Evolutionary conservation across 2,797 vertebrate genomes (phyloP), one percentile per base, ranked within the genome.

Genomic region (Melanotaenia pygmaea): DNA sequence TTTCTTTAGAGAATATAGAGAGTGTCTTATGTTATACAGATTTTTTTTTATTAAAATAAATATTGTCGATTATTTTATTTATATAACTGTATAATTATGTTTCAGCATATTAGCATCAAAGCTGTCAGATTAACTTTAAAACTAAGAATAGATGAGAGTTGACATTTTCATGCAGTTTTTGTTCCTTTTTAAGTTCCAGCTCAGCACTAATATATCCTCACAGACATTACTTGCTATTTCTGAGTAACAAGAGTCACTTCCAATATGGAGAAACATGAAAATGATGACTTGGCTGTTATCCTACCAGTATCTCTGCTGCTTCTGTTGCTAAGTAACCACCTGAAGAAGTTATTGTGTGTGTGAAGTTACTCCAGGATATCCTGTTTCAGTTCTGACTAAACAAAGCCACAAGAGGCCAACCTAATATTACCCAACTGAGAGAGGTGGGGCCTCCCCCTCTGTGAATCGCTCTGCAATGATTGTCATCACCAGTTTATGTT

Each of bases 361-460:
- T 83, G 84, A 82, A 84, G 90, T 92, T 85, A 81, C 80, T 92
- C 90, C 91, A 95, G 94, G 93, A 94, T 94, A 94, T 94, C 93
- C 94, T 94, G 93, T 92, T 94, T 89, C 86, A 78, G 59, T 84
- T 75, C 78, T 84, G 87, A 90, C 77, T 88, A 86, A 89, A 72
- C 18, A 77, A 90, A 84, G 77, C 53, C 76, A 65, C 43, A 0
- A 9, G 76, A 75, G 72, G 18, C 3, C 2, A 72, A 67, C 11
- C 22, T 40, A 11, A 38, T 54, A 47, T 35, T 59, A 43, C 22
- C 38, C 54, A 64, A 30, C 59, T 38, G 34, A 34, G 56, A 59
- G 56, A 70, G 79, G 81, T 4, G 64, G 53, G 75, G 71, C 67
- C 0, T 0, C 56, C 5, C 26, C 38, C 50, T 26, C 64, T 64